Evolutionary conservation across 2,888 invertebrate species (phyloP), one percentile per base, ranked within the genome.

Genomic region (Polydrusus tereticollis): DNA sequence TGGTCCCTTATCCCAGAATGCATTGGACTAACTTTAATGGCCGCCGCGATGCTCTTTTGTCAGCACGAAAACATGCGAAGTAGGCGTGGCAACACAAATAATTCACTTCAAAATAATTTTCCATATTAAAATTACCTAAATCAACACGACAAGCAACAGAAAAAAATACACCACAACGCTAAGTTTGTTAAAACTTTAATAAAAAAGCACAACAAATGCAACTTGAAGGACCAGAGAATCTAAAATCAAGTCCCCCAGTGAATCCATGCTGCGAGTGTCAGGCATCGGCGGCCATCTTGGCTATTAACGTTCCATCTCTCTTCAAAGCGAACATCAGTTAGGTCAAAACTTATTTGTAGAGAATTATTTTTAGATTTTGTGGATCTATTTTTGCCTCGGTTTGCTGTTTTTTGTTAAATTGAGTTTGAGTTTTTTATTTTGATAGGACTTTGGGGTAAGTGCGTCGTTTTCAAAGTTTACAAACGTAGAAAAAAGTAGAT

Each of bases 41-140:
- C 82, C 80, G 82, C 82, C 80, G 80, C 79, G 77, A 77, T 63
- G 55, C 80, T 80, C 82, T 81, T 83, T 82, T 82, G 82, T 82
- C 81, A 82, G 80, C 38, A 77, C 76, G 78, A 80, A 78, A 81
- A 78, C 80, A 78, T 77, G 80, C 72, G 76, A 77, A 70, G 78
- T 70, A 80, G 84, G 85, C 85, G 84, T 82, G 83, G 84, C 84
- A 75, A 52, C 36, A 66, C 66, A 59, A 66, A 26, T 64, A 63
- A 38, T 26, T 67, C 62, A 69, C 57, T 62, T 62, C 55, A 59
- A 41, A 59, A 59, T n/a, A 20, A 21, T 43, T 38, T 55, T 41
- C 57, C 36, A 18, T n/a, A 23, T 10, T 10, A 23, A 20, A 60
- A 29, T 29, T 7, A 55, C 14, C 14, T 14, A 12, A 50, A 38